These are phyloP conservation scores for Anguilla japonica DNA, from an alignment of 2,113 vertebrate species.

Conservation along the genomic window DNA sequence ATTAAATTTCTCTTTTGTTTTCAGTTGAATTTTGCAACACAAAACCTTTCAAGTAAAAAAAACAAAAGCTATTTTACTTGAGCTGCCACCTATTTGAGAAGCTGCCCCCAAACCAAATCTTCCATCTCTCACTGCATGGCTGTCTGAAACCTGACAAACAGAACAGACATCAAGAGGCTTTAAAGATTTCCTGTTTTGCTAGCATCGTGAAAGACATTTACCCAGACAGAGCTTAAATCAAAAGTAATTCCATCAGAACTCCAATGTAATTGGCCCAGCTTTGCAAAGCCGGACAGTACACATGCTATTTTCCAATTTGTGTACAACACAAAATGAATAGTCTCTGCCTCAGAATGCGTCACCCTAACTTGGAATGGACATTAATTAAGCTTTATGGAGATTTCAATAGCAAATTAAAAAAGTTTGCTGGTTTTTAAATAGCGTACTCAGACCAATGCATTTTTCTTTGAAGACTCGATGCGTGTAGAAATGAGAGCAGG, in stretches of 20 bases:
- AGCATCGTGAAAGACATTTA: not conserved
- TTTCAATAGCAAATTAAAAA: not conserved
- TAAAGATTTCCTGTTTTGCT: constrained; percentile 1
- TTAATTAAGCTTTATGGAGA: not conserved
- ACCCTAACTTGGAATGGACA: not conserved
- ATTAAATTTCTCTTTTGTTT: not conserved
- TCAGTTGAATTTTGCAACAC: not conserved
- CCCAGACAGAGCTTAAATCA: not conserved
- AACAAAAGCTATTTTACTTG: not conserved
- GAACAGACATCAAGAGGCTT: not conserved
- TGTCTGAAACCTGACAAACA: not conserved
- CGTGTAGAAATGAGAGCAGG: not conserved
- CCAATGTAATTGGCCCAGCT: not conserved
- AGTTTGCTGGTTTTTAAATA: not conserved
- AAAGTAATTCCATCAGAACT: not conserved
- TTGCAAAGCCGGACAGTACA: not conserved
- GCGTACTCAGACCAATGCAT: not conserved
- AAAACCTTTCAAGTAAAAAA: not conserved
- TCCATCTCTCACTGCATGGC: not conserved
- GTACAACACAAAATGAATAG: not conserved
- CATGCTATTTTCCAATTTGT: not conserved
- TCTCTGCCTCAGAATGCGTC: no score
- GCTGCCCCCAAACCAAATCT: not conserved
- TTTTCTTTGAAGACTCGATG: not conserved
- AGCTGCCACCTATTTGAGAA: not conserved